phyloP scores from a whole-genome alignment of 2,797 vertebrate species.

The Micromesistius poutassou region DNA sequence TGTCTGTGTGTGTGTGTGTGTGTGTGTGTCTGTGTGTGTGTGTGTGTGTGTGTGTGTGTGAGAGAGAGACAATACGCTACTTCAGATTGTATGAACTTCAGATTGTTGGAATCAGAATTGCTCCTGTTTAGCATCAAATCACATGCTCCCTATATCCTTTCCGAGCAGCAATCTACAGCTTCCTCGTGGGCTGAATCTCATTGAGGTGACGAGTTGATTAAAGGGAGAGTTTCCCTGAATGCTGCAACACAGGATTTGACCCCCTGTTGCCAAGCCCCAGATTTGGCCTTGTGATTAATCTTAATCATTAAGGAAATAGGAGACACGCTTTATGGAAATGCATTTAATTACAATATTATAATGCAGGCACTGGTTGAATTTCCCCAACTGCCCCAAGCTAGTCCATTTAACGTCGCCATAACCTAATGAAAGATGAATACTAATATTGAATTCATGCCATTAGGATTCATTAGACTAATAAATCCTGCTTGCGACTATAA shows the following conservation, averaged over 20 bases:
- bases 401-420: constrained; percentile 48
- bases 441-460: constrained; percentile 56
- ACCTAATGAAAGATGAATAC: constrained; percentile 57
- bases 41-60: no score
- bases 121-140: neutral
- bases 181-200: neutral
- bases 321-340: constrained; percentile 44
- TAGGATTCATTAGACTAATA: constrained; percentile 57
- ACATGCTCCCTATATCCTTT: neutral
- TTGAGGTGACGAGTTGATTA: constrained; percentile 7
- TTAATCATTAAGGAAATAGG: constrained; percentile 36
- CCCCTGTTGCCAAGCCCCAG: constrained; percentile 28
- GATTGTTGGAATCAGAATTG: no score
- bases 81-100: no score
- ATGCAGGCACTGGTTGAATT: constrained; percentile 34
- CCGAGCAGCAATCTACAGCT: neutral
- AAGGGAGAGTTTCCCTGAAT: constrained; percentile 13
- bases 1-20: no score
- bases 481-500: constrained; percentile 36
- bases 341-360: constrained; percentile 54
- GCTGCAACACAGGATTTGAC: constrained; percentile 21
- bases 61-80: neutral
- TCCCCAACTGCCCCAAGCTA: constrained; percentile 35
- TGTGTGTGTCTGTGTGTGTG: no score
- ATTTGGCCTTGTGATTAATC: constrained; percentile 40